phyloP scores from a whole-genome alignment of 2,113 vertebrate species.

The Ginglymostoma cirratum region DNA sequence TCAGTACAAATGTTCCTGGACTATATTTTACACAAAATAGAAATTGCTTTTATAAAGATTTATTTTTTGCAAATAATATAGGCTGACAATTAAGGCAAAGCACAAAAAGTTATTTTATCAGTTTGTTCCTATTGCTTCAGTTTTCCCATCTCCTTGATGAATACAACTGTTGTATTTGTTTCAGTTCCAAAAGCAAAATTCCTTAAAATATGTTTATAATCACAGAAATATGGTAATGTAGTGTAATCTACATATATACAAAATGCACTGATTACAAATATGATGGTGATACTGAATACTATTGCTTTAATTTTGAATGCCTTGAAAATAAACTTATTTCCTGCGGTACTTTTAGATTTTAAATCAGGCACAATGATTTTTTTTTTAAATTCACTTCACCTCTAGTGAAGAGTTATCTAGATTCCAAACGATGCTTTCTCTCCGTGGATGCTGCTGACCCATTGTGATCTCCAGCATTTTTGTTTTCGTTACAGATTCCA shows the following conservation, averaged over 20 bases:
- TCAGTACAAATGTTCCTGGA: background rate
- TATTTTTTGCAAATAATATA: conserved; percentile 2
- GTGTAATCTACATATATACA: background rate
- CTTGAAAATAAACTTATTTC: background rate
- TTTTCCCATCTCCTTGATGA: background rate
- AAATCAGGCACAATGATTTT: background rate
- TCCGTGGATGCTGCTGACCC: no score
- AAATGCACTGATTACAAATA: background rate
- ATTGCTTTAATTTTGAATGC: background rate
- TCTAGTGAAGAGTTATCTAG: no score
- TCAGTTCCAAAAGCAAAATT: background rate
- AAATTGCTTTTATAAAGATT: background rate
- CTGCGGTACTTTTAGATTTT: background rate
- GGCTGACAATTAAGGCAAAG: background rate
- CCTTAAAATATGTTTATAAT: background rate
- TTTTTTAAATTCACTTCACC: background rate
- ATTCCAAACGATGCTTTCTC: no score
- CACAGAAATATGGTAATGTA: background rate
- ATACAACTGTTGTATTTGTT: background rate
- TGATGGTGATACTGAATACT: background rate
- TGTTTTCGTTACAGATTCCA: no score
- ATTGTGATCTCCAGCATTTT: no score
- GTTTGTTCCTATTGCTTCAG: background rate
- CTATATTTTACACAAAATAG: background rate
- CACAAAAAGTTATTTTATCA: background rate